A percentile compares a stretch with the other conserved stretches of the same genome.
Evolutionary conservation across 2,113 vertebrate genomes (phyloP).

Genomic region (Hydrolagus affinis): DNA sequence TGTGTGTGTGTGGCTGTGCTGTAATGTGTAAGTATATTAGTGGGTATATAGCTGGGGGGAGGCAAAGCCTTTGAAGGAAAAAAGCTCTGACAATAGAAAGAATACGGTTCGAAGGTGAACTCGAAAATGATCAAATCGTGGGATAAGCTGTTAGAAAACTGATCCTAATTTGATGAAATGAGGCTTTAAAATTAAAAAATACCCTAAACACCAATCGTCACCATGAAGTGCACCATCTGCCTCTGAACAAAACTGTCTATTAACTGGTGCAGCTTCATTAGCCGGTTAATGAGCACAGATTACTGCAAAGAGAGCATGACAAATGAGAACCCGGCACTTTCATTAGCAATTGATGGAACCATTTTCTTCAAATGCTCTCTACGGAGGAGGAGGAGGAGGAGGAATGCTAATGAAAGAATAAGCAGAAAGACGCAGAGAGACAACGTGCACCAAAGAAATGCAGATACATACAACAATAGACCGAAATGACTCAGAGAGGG

Average conservation of each 20-base stretch:
- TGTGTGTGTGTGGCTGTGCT: too few species aligned
- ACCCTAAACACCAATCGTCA: too few species aligned
- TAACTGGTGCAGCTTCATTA: constrained; percentile 2
- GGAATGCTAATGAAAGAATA: too few species aligned
- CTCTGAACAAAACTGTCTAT: constrained; percentile 8
- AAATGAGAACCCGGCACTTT: neutral
- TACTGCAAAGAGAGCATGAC: neutral
- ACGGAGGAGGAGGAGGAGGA: neutral
- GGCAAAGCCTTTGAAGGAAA: neutral
- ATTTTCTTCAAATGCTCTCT: neutral
- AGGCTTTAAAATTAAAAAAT: neutral
- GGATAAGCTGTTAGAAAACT: neutral
- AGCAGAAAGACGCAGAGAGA: too few species aligned
- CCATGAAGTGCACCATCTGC: neutral
- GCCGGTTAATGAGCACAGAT: constrained; percentile 6
- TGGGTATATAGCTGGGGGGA: too few species aligned
- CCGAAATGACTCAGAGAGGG: too few species aligned
- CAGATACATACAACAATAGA: too few species aligned
- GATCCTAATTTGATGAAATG: neutral
- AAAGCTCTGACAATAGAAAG: neutral
- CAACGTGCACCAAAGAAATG: too few species aligned
- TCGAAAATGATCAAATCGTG: too few species aligned
- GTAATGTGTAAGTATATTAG: too few species aligned
- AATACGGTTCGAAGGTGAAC: neutral
- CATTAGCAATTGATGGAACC: neutral